Conservation (phyloP, 2,113 vertebrate species). For the Urocolius indicus region DNA sequence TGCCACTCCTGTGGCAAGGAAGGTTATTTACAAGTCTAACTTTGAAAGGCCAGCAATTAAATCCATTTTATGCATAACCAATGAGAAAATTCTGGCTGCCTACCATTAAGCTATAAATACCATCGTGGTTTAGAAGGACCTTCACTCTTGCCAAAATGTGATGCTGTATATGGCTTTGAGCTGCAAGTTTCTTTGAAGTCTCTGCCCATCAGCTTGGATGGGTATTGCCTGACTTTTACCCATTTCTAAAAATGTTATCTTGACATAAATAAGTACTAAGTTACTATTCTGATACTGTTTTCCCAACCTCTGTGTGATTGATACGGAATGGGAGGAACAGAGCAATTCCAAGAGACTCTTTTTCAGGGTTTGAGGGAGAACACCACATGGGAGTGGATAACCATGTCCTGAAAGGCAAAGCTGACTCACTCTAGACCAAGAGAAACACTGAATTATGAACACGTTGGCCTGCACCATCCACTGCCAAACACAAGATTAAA, state of each 20-base stretch:
- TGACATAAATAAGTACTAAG: background rate
- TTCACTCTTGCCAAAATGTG: background rate
- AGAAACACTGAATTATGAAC: background rate
- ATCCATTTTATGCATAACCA: background rate
- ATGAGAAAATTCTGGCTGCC: background rate
- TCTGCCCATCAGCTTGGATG: background rate
- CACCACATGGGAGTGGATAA: background rate
- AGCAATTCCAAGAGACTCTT: background rate
- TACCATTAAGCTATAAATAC: background rate
- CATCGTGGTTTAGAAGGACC: background rate
- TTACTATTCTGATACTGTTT: background rate
- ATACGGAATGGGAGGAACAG: background rate
- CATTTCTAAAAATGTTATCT: background rate
- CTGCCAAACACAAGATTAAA: background rate
- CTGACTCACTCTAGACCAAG: background rate
- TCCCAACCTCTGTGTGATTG: background rate
- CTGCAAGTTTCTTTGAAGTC: background rate
- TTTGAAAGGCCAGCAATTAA: background rate
- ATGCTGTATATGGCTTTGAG: background rate
- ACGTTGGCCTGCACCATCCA: background rate
- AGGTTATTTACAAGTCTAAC: background rate
- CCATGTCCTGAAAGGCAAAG: background rate
- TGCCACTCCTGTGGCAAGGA: background rate
- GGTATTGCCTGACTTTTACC: background rate
- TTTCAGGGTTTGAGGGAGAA: background rate